Evolutionary conservation across 1,140 invertebrate species (phyloP).

Genomic region (Drosophila pachea): DNA sequence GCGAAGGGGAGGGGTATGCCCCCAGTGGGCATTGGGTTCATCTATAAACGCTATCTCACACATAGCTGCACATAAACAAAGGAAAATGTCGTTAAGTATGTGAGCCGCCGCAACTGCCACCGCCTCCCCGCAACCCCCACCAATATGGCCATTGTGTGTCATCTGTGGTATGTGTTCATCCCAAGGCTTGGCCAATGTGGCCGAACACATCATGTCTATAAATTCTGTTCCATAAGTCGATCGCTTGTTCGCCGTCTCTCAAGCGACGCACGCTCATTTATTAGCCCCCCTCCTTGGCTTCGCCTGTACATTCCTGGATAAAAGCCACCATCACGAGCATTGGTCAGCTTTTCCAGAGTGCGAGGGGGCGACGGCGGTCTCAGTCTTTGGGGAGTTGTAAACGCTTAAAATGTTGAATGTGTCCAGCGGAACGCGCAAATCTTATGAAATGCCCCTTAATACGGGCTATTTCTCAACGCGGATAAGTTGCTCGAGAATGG

Average conservation of each 20-base stretch:
- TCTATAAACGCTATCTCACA: constrained; percentile 50
- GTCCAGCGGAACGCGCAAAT: constrained; percentile 8
- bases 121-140: background rate
- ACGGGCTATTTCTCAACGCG: background rate
- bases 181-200: constrained; percentile 20
- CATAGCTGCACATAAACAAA: constrained; percentile 55
- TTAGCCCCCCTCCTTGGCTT: constrained; percentile 20
- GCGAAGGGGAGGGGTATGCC: background rate
- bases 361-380: background rate
- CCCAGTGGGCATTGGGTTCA: constrained; percentile 22
- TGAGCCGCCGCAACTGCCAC: constrained; percentile 6
- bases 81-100: constrained; percentile 57
- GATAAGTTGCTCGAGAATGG: background rate
- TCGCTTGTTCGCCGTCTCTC: constrained; percentile 42
- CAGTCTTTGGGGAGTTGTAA: background rate
- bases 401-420: constrained; percentile 26
- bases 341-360: background rate
- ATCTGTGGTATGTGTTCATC: constrained; percentile 43
- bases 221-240: constrained; percentile 55
- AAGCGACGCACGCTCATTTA: constrained; percentile 39
- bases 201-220: constrained; percentile 55
- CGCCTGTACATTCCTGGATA: background rate
- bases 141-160: constrained; percentile 45
- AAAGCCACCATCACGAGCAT: constrained; percentile 10
- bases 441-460: constrained; percentile 15